Evolutionary conservation across 2,888 invertebrate genomes (phyloP), one percentile per base, ranked within the genome.

Genomic region (Dynastes hyllus): DNA sequence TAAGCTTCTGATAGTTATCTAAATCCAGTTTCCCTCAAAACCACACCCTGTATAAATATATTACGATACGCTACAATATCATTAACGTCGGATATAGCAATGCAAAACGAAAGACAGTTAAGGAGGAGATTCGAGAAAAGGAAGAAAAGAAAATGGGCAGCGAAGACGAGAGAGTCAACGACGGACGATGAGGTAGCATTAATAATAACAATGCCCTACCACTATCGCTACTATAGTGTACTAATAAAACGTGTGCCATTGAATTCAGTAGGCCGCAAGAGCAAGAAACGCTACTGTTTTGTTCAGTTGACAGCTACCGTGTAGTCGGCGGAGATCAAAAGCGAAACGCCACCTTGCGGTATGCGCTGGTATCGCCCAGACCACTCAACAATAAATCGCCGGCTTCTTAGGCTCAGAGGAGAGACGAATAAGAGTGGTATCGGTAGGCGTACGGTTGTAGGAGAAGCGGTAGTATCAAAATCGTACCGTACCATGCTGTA

Each of bases 231-330:
- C 58, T 58, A 58, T 58, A 58, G 29, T 58, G 16, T 73, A 73
- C 58, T 73, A 58, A 73, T 73, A 73, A 73, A 73, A 73, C 73
- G 73, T 73, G 73, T 73, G 73, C 73, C 73, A 73, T 58, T 61
- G 73, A 73, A 73, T 58, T 37, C 27, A 61, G 73, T 73, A 73
- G 73, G 73, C 73, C 58, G 73, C 22, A 58, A 73, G 73, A 73
- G 73, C 73, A 73, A 73, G 73, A 73, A 73, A 73, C 58, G 80
- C 81, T 71, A 66, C 77, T 67, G 77, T 77, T 77, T 76, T 67
- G 77, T 55, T 67, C 67, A 55, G 67, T 77, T 77, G 77, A 77
- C 77, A 77, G 77, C 77, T 77, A 77, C 77, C 77, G 77, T 73
- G 73, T 73, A 58, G 73, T 73, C 73, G 73, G 73, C 58, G 9